Conservation (phyloP, 2,797 vertebrate species). For the Nannoperca obscura region DNA sequence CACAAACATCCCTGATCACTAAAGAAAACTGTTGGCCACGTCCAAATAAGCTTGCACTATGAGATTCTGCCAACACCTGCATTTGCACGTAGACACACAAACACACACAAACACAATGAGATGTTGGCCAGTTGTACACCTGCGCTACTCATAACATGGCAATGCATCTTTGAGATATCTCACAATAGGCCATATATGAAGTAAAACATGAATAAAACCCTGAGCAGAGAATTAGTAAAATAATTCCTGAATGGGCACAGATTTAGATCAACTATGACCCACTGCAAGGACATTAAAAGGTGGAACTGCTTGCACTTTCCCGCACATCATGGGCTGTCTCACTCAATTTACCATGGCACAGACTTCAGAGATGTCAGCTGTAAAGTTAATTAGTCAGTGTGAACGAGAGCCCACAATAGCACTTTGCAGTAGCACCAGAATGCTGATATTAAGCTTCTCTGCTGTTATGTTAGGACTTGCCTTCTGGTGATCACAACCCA, state of each 20-base stretch:
- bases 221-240: not conserved
- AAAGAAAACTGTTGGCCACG: not conserved
- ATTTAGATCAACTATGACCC: conserved; percentile 25
- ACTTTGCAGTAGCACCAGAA: conserved; percentile 22
- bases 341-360: conserved; percentile 26
- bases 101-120: conserved; percentile 4
- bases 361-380: conserved; percentile 27
- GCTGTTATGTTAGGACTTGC: conserved; percentile 22
- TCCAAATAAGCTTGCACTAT: conserved; percentile 1
- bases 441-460: conserved; percentile 25
- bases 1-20: conserved; percentile 3
- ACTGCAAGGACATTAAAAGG: conserved; percentile 25
- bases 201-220: not conserved
- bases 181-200: not conserved
- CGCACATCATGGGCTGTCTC: conserved; percentile 10
- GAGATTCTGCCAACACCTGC: conserved; percentile 2
- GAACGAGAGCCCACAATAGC: conserved; percentile 37
- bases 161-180: not conserved
- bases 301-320: conserved; percentile 20
- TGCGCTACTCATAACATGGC: not conserved
- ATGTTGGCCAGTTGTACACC: not conserved
- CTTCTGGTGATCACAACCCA: conserved; percentile 35
- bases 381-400: conserved; percentile 52
- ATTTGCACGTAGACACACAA: no score
- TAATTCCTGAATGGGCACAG: conserved; percentile 1